Percentiles rank a stretch among this genome's conserved stretches.
Evolutionary conservation across 2,888 invertebrate genomes (phyloP).

Genomic region (Kuschelorhynchus macadamiae): DNA sequence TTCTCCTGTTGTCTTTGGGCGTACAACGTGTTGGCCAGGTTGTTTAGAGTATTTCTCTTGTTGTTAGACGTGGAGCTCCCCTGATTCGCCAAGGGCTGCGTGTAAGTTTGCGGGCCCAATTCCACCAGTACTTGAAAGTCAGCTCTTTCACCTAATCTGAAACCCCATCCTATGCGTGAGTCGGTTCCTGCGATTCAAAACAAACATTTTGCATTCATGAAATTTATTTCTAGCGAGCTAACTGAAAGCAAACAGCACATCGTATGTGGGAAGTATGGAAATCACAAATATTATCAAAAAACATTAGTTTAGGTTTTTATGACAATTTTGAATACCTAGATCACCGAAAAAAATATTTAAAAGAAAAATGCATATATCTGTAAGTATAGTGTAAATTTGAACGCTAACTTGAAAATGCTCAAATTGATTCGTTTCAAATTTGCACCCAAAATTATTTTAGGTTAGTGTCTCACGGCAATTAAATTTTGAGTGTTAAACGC

Average conservation of each 20-base stretch:
- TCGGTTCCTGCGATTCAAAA: slow-evolving; percentile 83
- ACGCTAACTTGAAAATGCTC: too few species aligned
- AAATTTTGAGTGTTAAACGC: too few species aligned
- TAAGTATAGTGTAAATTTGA: too few species aligned
- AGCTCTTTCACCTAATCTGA: slow-evolving; percentile 84
- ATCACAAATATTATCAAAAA: too few species aligned
- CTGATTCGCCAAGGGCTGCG: slow-evolving; percentile 75
- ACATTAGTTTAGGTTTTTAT: too few species aligned
- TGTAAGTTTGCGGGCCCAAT: slow-evolving; percentile 84
- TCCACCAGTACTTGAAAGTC: slow-evolving; percentile 85
- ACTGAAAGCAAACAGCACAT: background rate
- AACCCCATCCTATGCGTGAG: slow-evolving; percentile 84
- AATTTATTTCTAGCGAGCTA: background rate
- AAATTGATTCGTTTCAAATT: too few species aligned
- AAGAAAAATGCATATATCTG: too few species aligned
- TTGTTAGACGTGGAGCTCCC: slow-evolving; percentile 58
- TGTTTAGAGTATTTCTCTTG: slow-evolving; percentile 70
- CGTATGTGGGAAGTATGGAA: background rate
- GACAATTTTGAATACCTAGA: too few species aligned
- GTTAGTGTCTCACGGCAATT: too few species aligned
- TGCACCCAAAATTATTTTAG: too few species aligned
- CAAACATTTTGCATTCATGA: background rate
- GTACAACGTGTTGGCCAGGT: slow-evolving; percentile 62
- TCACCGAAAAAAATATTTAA: too few species aligned
- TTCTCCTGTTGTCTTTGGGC: slow-evolving; percentile 69